Conservation (phyloP, 2,797 vertebrate species). For the Eupleurogrammus muticus region DNA sequence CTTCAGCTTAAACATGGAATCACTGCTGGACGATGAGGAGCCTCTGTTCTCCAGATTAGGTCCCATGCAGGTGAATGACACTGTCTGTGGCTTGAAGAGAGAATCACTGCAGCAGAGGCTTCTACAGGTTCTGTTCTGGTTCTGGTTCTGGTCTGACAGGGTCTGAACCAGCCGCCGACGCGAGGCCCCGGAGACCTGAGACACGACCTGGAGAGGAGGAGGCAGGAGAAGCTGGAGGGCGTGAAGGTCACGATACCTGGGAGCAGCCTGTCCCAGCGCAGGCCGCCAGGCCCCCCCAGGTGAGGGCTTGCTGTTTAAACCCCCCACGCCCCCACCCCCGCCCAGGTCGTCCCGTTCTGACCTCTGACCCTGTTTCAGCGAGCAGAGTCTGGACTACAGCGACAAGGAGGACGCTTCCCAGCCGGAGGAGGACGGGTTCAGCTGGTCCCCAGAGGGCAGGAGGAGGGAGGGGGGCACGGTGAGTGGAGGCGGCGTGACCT, state of each 20-base stretch:
- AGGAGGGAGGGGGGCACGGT: constrained; percentile 60
- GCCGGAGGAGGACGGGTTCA: constrained; percentile 43
- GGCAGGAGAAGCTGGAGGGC: constrained; percentile 83
- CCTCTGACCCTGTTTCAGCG: constrained; percentile 61
- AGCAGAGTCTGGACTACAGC: constrained; percentile 21
- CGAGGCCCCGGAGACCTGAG: constrained; percentile 81
- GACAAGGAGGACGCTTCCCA: constrained; percentile 10
- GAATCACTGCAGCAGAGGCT: too few species aligned
- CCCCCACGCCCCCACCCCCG: too few species aligned
- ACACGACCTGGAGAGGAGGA: constrained; percentile 83
- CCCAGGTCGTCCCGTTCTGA: too few species aligned
- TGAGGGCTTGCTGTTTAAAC: too few species aligned
- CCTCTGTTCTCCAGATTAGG: constrained; percentile 79
- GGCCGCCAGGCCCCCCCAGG: constrained; percentile 39
- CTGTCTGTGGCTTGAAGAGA: too few species aligned
- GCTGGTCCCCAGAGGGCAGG: constrained; percentile 41
- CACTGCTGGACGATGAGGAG: constrained; percentile 77
- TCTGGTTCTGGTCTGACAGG: constrained; percentile 19
- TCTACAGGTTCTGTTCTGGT: too few species aligned
- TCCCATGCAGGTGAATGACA: constrained; percentile 80
- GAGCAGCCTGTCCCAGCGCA: constrained; percentile 42
- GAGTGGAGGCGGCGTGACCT: constrained; percentile 22
- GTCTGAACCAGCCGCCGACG: constrained; percentile 51
- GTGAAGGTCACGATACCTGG: constrained; percentile 84
- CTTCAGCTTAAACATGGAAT: constrained; percentile 79